Conservation (phyloP, 1,140 invertebrate species). For the Zeugodacus cucurbitae region DNA sequence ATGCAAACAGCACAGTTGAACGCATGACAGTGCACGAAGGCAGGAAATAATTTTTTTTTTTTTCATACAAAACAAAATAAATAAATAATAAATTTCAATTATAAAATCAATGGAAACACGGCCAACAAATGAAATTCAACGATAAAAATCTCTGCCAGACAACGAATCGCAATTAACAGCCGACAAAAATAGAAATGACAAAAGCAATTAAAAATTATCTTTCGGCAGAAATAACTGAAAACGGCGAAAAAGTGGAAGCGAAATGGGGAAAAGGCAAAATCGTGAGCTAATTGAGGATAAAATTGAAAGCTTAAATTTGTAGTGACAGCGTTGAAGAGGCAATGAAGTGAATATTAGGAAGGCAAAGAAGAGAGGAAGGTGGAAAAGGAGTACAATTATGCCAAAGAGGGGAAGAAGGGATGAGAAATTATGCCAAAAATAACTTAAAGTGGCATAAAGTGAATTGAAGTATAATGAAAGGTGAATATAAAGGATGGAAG, state of each 20-base stretch:
- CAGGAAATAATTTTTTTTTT: background rate
- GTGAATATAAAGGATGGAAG: background rate
- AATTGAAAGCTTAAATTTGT: background rate
- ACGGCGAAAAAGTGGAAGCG: background rate
- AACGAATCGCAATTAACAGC: constrained; percentile 8
- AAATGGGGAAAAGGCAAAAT: background rate
- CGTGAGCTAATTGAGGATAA: background rate
- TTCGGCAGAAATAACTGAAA: background rate
- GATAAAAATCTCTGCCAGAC: constrained; percentile 7
- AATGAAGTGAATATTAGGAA: background rate
- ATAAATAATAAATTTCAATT: background rate
- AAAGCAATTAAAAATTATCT: constrained; percentile 5
- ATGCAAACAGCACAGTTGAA: background rate
- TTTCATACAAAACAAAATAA: background rate
- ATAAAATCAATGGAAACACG: background rate
- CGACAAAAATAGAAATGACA: background rate
- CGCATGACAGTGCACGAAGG: background rate
- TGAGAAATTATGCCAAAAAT: background rate
- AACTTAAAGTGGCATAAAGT: background rate
- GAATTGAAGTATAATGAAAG: background rate
- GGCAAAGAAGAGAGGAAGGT: background rate
- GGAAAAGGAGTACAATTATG: background rate
- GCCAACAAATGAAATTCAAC: background rate
- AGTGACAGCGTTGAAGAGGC: background rate
- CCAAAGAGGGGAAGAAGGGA: background rate